Base-by-base conservation (phyloP, 2,113 vertebrate genomes). In the Saguinus midas region DNA sequence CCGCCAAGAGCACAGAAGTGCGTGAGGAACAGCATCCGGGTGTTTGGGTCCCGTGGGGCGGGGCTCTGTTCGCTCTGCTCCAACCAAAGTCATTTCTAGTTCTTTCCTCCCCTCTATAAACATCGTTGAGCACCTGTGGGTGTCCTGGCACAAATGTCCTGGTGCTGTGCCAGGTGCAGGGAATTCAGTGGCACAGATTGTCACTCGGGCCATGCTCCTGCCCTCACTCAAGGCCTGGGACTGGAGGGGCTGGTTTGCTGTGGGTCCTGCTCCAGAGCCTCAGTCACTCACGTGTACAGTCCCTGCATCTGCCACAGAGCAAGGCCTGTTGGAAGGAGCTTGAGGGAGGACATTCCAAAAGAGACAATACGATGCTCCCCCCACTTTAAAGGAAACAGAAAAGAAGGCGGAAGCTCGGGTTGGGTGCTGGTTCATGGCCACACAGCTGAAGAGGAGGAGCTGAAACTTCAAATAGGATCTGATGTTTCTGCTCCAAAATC, bases 91-190 rank as follows among this genome's bases (percentile, higher is more conserved):
- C 0, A 0, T 40, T 84, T 43, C 73, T 23, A 16, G 85, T 35
- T 87, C 70, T 80, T 50, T 48, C 35, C 48, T 82, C 20, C 76
- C 14, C 32, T 32, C 70, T 13, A 14, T 20, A 72, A 29, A 32
- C 8, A 32, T 17, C 1, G 0, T 4, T 18, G 58, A 29, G 45
- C 0, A 0, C 61, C 17, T 25, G 37, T 14, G 50, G 45, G 3
- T 11, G 20, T 27, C 20, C 57, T 0, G 23, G 81, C 29, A 13
- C 43, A 14, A 6, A 1, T 1, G 78, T 23, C 8, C 43, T 0
- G 4, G 43, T 2, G 3, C 79, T 2, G 23, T 2, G 43, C 48
- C 0, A 23, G 10, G 4, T 20, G 23, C 23, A 14, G 29, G 58
- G 64, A 10, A 21, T 37, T 50, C 50, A 32, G 64, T 1, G 81